Conservation (phyloP, 2,797 vertebrate genomes). For the Pogoniulus pusillus region DNA sequence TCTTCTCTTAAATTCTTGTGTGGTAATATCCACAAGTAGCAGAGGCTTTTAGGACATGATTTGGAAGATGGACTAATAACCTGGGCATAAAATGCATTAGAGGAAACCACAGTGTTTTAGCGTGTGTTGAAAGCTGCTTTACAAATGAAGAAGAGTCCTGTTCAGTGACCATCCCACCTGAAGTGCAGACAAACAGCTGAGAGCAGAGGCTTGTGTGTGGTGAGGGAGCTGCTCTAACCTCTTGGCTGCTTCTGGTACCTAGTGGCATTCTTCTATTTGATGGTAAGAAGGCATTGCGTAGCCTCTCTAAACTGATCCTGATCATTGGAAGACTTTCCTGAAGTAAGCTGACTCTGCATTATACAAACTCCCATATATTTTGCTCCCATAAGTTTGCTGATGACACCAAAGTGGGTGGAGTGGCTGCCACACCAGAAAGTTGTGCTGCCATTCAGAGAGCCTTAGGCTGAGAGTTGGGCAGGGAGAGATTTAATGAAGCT, state of each 20-base stretch:
- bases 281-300: background rate
- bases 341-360: background rate
- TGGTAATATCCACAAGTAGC: background rate
- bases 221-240: background rate
- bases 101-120: background rate
- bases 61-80: background rate
- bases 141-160: background rate
- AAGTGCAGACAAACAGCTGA: background rate
- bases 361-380: no score
- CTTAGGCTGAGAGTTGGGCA: no score
- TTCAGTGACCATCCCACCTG: background rate
- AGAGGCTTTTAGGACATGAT: rapidly evolving
- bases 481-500: no score
- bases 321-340: background rate
- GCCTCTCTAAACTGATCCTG: background rate
- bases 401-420: no score
- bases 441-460: no score
- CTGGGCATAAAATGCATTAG: background rate
- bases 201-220: background rate
- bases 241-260: background rate
- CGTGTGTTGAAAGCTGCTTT: background rate
- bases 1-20: background rate
- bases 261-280: background rate
- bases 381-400: no score
- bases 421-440: no score